phyloP scores from a whole-genome alignment of 2,113 vertebrate genomes.

The Perca flavescens region DNA sequence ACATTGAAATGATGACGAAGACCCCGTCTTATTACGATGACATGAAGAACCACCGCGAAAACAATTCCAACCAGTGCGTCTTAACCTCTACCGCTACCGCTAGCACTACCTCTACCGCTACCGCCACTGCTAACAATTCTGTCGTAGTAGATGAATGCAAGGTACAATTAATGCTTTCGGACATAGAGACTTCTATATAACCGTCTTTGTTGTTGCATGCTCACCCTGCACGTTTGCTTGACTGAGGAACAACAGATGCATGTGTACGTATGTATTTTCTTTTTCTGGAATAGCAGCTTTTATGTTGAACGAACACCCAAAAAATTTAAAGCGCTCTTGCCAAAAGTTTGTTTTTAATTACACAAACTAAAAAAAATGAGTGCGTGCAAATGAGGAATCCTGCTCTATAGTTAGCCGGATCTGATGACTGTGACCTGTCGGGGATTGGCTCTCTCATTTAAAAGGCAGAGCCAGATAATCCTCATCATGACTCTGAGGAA shows the following conservation, averaged over 20 bases:
- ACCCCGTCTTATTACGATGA: conserved; percentile 95
- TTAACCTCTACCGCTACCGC: conserved; percentile 82
- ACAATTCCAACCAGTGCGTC: conserved; percentile 98
- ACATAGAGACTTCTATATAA: conserved; percentile 95
- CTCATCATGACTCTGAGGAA: conserved; percentile 43
- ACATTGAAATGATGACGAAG: conserved; percentile 98
- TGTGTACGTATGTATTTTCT: conserved; percentile 48
- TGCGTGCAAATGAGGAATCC: conserved; percentile 11
- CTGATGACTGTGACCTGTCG: conserved; percentile 18
- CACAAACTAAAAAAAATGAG: background rate
- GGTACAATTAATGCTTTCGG: conserved; percentile 95
- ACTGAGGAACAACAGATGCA: conserved; percentile 45
- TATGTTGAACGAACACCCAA: conserved; percentile 64
- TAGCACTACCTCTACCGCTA: conserved; percentile 82
- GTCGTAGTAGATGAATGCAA: conserved; percentile 99
- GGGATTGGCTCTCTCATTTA: conserved; percentile 31
- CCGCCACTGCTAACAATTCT: conserved; percentile 92
- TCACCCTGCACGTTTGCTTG: conserved; percentile 71
- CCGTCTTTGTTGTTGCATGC: conserved; percentile 80
- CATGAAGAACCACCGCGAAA: conserved; percentile 98
- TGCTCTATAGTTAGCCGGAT: conserved; percentile 2
- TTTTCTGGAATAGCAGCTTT: conserved; percentile 81
- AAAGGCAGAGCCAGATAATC: conserved; percentile 49
- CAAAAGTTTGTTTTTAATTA: background rate
- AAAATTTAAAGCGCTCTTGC: background rate